phyloP scores from a whole-genome alignment of 2,113 vertebrate genomes.

The Pomatorhinus ruficollis region DNA sequence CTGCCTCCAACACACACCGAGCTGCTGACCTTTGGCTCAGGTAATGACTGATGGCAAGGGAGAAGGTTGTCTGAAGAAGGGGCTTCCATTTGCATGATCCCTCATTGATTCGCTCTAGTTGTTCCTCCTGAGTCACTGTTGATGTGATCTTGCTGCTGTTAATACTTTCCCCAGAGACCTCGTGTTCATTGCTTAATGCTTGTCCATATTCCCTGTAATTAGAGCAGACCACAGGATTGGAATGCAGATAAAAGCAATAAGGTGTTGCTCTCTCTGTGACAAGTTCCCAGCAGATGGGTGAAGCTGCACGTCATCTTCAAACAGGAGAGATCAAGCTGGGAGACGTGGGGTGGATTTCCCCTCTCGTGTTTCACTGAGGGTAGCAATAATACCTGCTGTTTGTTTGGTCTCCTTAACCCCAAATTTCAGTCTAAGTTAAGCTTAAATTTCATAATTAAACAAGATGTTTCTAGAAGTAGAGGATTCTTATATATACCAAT shows the following conservation, averaged over 20 bases:
- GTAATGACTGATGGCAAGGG: not conserved
- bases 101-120: not conserved
- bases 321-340: not conserved
- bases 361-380: not conserved
- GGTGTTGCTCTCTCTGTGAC: not conserved
- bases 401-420: not conserved
- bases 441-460: not conserved
- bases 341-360: not conserved
- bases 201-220: not conserved
- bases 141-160: not conserved
- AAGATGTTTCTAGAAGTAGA: not conserved
- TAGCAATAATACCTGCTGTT: not conserved
- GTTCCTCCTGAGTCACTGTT: not conserved
- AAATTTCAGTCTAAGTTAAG: not conserved
- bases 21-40: not conserved
- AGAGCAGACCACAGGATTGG: not conserved
- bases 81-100: not conserved
- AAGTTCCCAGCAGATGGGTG: not conserved
- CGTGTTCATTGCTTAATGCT: not conserved
- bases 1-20: not conserved
- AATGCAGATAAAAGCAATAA: not conserved
- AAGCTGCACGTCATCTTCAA: rapidly evolving
- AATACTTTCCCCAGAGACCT: not conserved
- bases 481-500: not conserved
- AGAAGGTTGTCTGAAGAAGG: not conserved